Evolutionary conservation across 1,140 invertebrate genomes (phyloP).

Genomic region (Trichonephila inaurata): DNA sequence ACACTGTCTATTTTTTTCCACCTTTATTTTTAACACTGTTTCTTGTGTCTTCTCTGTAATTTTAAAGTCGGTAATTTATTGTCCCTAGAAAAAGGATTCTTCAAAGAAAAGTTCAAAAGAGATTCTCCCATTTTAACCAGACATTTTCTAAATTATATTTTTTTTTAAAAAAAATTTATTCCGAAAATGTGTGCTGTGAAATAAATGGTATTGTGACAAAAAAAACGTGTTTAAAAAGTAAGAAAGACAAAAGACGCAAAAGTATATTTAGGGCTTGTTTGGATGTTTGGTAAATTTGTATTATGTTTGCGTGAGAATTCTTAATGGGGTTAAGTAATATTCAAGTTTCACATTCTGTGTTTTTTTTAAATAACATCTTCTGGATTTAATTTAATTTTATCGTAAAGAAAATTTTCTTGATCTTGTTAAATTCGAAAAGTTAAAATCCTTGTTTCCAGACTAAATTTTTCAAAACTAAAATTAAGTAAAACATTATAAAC

Average conservation of each 20-base stretch:
- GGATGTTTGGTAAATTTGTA: neutral
- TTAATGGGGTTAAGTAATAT: too few species aligned
- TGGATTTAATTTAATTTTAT: too few species aligned
- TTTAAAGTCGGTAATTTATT: constrained; percentile 31
- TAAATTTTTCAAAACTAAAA: too few species aligned
- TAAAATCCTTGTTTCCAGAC: too few species aligned
- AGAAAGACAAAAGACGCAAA: neutral
- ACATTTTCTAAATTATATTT: neutral
- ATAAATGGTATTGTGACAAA: neutral
- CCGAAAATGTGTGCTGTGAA: neutral
- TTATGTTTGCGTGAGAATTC: neutral
- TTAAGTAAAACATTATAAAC: too few species aligned
- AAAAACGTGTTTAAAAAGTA: too few species aligned
- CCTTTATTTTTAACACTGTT: neutral
- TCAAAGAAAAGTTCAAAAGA: neutral
- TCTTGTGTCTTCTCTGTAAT: constrained; percentile 17
- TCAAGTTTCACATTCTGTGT: too few species aligned
- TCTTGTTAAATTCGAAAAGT: too few species aligned
- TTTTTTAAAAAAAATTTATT: neutral
- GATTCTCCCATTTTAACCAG: neutral
- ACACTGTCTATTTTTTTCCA: neutral
- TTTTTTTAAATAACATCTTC: too few species aligned
- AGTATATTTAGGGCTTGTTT: neutral
- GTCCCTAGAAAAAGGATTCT: neutral
- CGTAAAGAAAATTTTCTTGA: too few species aligned